These are phyloP conservation scores for Strix uralensis DNA, from an alignment of 2,113 vertebrate species.

Conservation along the genomic window DNA sequence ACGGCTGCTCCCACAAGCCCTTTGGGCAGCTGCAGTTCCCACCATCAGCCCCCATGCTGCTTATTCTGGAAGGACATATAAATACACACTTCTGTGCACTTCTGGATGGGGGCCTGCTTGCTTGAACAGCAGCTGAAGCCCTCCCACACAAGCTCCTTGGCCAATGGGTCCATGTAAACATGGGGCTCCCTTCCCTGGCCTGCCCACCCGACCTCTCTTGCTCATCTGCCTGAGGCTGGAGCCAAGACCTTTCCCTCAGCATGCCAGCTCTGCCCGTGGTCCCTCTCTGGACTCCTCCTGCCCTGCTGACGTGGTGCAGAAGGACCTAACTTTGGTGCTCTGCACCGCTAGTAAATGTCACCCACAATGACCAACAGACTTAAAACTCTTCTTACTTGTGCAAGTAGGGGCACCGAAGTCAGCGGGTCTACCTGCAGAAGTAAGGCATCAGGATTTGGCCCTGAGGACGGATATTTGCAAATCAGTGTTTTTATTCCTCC, in stretches of 20 bases:
- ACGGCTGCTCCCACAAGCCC: rapidly evolving
- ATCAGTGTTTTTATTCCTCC: conserved; percentile 60
- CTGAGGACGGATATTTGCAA: conserved; percentile 55
- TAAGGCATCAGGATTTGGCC: conserved; percentile 46
- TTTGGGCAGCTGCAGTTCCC: background rate
- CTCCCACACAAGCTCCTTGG: background rate
- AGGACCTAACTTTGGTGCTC: background rate
- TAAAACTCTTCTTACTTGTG: conserved; percentile 6
- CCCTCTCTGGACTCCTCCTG: background rate
- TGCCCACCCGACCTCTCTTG: background rate
- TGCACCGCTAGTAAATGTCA: background rate
- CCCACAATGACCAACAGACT: background rate
- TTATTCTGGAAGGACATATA: background rate
- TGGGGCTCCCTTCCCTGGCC: background rate
- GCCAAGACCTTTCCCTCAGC: background rate
- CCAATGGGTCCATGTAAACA: background rate
- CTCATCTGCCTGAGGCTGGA: background rate
- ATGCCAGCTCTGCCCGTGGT: background rate
- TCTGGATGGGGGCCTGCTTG: background rate
- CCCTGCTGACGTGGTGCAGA: background rate
- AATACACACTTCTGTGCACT: background rate
- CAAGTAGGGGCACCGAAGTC: background rate
- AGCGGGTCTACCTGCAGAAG: background rate
- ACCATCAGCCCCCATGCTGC: background rate
- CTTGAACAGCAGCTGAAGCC: background rate